Evolutionary conservation across 2,113 vertebrate genomes (phyloP).

Genomic region (Scytalopus superciliaris): DNA sequence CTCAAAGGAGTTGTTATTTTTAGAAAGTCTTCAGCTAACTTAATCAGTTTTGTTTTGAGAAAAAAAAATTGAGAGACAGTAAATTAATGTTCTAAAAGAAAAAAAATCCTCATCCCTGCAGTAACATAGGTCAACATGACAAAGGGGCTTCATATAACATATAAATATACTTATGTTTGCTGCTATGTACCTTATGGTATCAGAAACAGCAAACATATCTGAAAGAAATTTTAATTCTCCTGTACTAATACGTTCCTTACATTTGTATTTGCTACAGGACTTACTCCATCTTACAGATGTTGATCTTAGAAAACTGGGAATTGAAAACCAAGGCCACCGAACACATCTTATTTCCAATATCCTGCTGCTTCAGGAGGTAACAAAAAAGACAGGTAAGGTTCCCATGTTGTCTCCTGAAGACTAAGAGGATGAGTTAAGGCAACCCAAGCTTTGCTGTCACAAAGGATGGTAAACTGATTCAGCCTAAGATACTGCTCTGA

Average conservation of each 20-base stretch:
- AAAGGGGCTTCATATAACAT: not conserved
- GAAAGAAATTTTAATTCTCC: not conserved
- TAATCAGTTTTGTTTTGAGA: not conserved
- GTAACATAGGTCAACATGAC: not conserved
- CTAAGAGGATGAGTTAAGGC: not conserved
- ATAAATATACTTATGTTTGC: not conserved
- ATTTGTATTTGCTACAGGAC: slow-evolving; percentile 67
- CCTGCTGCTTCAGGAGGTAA: slow-evolving; percentile 74
- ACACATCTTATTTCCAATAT: slow-evolving; percentile 77
- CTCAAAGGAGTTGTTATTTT: not conserved
- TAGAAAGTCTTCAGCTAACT: not conserved
- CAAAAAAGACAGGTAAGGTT: slow-evolving; percentile 73
- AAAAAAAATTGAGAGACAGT: not conserved
- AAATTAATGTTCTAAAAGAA: not conserved
- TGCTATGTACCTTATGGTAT: not conserved
- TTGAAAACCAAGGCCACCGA: slow-evolving; percentile 75
- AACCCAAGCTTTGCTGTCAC: not conserved
- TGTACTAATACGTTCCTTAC: not conserved
- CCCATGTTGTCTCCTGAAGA: not conserved
- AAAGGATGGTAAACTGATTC: not conserved
- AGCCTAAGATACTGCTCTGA: not conserved
- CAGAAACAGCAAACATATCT: not conserved
- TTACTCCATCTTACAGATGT: slow-evolving; percentile 75
- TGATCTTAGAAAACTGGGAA: slow-evolving; percentile 75
- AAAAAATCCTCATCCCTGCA: not conserved